Base-by-base conservation (phyloP, 53 echinoderm and acorn worm species). In the Paracentrotus lividus region DNA sequence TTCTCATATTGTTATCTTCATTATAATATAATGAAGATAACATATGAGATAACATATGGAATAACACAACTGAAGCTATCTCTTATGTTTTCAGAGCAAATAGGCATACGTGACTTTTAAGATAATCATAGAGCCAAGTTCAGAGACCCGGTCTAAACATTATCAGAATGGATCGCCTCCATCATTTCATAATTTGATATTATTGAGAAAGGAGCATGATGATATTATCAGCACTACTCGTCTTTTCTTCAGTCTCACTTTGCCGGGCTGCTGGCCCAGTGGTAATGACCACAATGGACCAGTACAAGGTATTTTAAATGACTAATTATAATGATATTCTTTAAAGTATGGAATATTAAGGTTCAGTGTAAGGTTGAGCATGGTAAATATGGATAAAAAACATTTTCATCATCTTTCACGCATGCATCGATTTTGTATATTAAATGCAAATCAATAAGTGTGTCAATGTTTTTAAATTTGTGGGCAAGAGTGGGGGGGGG, bases 281-380 rank as follows among this genome's bases (percentile, higher is more conserved):
- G 18, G 90, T 90, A n/a, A 44, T 44, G 23, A 90, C 90, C 3
- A 43, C 45, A 42, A 43, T 1, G 90, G 90, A 66, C 90, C 49
- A 2, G 68, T 90, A 24, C 24, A 90, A 90, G 90, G 90, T 88
- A 56, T 5, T 15, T 29, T n/a, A n/a, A n/a, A n/a, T n/a, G n/a
- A n/a, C n/a, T n/a, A n/a, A n/a, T n/a, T n/a, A n/a, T n/a, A n/a
- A n/a, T n/a, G n/a, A n/a, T n/a, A n/a, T n/a, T n/a, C n/a, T n/a
- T n/a, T n/a, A n/a, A n/a, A n/a, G n/a, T n/a, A n/a, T n/a, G n/a
- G n/a, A n/a, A n/a, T n/a, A n/a, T n/a, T n/a, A n/a, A n/a, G n/a
- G n/a, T n/a, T n/a, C n/a, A n/a, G n/a, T n/a, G n/a, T n/a, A n/a
- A n/a, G n/a, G n/a, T n/a, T n/a, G n/a, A n/a, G n/a, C n/a, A n/a